A percentile compares a stretch with the other conserved stretches of the same genome.
phyloP scores from a whole-genome alignment of 2,888 invertebrate genomes.

The Macrostomum cliftonense region DNA sequence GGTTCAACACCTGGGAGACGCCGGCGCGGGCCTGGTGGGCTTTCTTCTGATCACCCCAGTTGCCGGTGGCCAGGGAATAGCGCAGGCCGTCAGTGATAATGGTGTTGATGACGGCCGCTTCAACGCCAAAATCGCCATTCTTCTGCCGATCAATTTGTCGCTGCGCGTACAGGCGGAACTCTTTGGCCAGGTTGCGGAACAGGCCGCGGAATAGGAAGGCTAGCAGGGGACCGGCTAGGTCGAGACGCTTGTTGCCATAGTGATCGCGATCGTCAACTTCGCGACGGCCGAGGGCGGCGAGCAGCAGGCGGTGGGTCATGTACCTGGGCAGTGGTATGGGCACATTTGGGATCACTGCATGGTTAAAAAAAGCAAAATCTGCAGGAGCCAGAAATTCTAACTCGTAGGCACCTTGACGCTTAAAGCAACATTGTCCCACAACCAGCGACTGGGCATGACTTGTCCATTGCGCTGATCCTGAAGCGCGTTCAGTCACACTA shows the following conservation, averaged over 20 bases:
- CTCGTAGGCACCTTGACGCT: no score
- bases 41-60: conserved; percentile 99
- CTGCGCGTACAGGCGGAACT: conserved; percentile 86
- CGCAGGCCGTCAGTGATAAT: conserved; percentile 91
- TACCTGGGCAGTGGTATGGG: conserved; percentile 45
- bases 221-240: conserved; percentile 83
- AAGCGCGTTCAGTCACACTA: no score
- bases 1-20: conserved; percentile 86
- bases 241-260: conserved; percentile 92
- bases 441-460: no score
- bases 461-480: no score
- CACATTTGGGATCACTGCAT: no score
- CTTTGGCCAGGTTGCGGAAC: conserved; percentile 84
- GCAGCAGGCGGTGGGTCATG: conserved; percentile 86
- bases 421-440: no score
- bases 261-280: conserved; percentile 99
- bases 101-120: conserved; percentile 83
- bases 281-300: conserved; percentile 70
- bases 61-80: conserved; percentile 94
- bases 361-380: no score
- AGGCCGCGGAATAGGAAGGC: conserved; percentile 90
- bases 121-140: conserved; percentile 68
- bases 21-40: conserved; percentile 94
- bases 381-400: no score
- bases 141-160: conserved; percentile 96